Conservation (phyloP, 2,113 vertebrate genomes). For the Mormyrus iriodes region DNA sequence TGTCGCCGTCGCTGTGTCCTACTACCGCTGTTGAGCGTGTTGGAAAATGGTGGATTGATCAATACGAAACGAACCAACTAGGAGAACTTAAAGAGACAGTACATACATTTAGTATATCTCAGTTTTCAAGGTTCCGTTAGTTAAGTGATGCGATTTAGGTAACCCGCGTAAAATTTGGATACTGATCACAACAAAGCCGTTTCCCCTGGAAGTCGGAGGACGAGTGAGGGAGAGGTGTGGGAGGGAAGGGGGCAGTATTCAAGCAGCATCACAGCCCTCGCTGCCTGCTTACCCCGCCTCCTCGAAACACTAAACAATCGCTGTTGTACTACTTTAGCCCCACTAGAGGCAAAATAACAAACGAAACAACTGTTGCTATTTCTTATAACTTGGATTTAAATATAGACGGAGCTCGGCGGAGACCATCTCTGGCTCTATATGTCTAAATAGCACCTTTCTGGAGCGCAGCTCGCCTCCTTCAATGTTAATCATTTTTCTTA, state of each 20-base stretch:
- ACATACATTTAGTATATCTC: conserved; percentile 29
- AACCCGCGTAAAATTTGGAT: conserved; percentile 36
- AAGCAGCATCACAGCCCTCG: conserved; percentile 29
- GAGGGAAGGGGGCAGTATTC: conserved; percentile 20
- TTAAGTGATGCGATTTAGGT: conserved; percentile 10
- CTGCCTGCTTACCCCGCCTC: conserved; percentile 23
- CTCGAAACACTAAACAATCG: conserved; percentile 23
- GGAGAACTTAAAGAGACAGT: conserved; percentile 70
- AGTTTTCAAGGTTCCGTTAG: conserved; percentile 10
- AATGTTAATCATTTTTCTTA: background rate
- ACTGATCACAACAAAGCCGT: conserved; percentile 34
- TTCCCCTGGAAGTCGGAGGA: conserved; percentile 26
- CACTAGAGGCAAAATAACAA: conserved; percentile 28
- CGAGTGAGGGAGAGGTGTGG: conserved; percentile 11
- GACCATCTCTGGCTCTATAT: background rate
- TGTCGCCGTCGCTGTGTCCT: conserved; percentile 52
- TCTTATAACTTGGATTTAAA: background rate
- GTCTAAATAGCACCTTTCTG: background rate
- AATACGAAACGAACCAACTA: conserved; percentile 63
- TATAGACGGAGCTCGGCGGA: background rate
- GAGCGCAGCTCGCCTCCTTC: background rate
- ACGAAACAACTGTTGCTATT: conserved; percentile 37
- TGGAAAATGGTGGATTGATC: conserved; percentile 81
- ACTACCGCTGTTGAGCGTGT: conserved; percentile 63
- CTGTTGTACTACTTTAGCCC: conserved; percentile 25